phyloP scores from a whole-genome alignment of 2,797 vertebrate species.

The Platyrinchus mystaceus region DNA sequence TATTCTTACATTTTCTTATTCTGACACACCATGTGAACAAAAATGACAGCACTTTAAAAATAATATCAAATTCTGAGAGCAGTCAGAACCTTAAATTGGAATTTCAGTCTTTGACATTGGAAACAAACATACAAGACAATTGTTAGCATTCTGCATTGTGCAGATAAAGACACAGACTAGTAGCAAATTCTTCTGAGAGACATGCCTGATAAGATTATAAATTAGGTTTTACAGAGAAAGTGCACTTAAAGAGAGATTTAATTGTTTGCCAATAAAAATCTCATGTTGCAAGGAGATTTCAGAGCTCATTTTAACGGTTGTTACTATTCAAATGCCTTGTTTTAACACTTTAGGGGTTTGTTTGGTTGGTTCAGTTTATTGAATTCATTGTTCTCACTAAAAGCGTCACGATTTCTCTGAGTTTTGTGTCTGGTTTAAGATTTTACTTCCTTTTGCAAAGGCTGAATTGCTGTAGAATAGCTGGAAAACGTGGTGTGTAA shows the following conservation, averaged over 20 bases:
- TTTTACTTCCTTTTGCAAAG: neutral
- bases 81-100: conserved; percentile 49
- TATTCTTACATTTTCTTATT: neutral
- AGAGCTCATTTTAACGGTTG: conserved; percentile 51
- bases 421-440: neutral
- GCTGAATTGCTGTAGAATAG: neutral
- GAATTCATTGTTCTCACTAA: conserved; percentile 19
- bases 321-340: conserved; percentile 49
- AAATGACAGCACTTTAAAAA: conserved; percentile 39
- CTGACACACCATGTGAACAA: neutral
- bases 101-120: conserved; percentile 53
- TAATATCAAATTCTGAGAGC: conserved; percentile 39
- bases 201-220: conserved; percentile 65
- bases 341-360: conserved; percentile 17
- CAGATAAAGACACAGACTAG: conserved; percentile 60
- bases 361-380: conserved; percentile 21
- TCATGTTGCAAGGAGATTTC: conserved; percentile 43
- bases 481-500: neutral
- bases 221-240: conserved; percentile 60
- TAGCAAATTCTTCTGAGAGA: conserved; percentile 60
- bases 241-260: conserved; percentile 57
- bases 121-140: conserved; percentile 53
- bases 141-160: conserved; percentile 49
- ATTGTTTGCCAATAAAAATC: conserved; percentile 68
- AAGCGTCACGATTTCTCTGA: neutral